These are phyloP conservation scores for Helicoverpa assulta DNA, from an alignment of 2,888 invertebrate species.

Conservation along the genomic window DNA sequence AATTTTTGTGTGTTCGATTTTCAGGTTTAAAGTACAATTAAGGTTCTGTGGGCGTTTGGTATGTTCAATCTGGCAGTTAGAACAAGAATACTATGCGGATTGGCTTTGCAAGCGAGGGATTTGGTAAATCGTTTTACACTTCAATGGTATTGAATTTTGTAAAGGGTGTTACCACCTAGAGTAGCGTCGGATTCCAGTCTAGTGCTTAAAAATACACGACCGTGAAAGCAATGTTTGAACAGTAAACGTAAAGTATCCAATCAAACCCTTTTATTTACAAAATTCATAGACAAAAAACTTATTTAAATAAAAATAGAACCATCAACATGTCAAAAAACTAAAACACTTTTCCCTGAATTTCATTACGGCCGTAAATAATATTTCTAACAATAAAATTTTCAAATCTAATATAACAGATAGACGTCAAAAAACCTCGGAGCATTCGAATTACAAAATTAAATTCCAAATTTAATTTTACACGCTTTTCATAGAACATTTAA, in stretches of 20 bases:
- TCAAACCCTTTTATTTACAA: background rate
- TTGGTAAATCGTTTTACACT: background rate
- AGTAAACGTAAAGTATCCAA: background rate
- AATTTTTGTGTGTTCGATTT: slow-evolving; percentile 51
- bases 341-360: slow-evolving; percentile 36
- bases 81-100: slow-evolving; percentile 28
- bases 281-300: slow-evolving; percentile 3
- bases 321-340: slow-evolving; percentile 13
- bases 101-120: slow-evolving; percentile 3
- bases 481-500: slow-evolving; percentile 74
- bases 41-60: slow-evolving; percentile 41
- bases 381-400: slow-evolving; percentile 42
- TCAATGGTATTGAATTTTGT: background rate
- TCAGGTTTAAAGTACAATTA: slow-evolving; percentile 56
- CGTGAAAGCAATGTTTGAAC: background rate
- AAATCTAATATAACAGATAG: slow-evolving; percentile 53
- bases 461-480: slow-evolving; percentile 81
- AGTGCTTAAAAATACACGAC: background rate
- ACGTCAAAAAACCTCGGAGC: slow-evolving; percentile 61
- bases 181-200: background rate
- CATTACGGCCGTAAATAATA: slow-evolving; percentile 45
- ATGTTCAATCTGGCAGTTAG: slow-evolving; percentile 27
- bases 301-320: slow-evolving; percentile 17
- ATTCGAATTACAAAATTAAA: slow-evolving; percentile 82
- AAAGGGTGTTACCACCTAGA: background rate